phyloP scores from a whole-genome alignment of 92 coral and sea anemone species.

The Epizoanthus rinbou region DNA sequence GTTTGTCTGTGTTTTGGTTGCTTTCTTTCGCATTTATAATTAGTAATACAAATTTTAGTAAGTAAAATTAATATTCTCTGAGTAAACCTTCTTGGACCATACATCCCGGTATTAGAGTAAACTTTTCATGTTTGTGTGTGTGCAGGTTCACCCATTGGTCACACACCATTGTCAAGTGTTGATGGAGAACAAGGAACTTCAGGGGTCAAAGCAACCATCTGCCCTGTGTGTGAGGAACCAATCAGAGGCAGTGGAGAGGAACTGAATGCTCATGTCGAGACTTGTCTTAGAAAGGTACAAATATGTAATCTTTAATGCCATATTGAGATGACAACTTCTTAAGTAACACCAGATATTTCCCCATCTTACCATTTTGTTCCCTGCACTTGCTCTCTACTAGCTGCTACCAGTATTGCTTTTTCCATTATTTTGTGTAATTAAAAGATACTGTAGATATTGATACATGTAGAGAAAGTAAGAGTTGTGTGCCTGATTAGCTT shows the following conservation, averaged over 20 bases:
- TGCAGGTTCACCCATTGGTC: conserved; percentile 77
- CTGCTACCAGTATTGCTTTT: no score
- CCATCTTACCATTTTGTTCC: no score
- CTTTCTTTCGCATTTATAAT: no score
- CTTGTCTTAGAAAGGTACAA: conserved; percentile 93
- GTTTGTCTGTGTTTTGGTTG: no score
- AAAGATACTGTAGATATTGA: no score
- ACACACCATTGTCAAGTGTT: conserved; percentile 62
- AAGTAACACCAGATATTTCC: no score
- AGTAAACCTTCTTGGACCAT: background rate
- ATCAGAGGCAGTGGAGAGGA: conserved; percentile 87
- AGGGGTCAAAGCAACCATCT: conserved; percentile 71
- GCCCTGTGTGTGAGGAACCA: conserved; percentile 86
- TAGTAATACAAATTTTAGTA: no score
- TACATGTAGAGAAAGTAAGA: no score
- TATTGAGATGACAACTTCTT: background rate
- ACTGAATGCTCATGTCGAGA: conserved; percentile 83
- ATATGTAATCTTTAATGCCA: background rate
- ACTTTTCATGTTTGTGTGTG: background rate
- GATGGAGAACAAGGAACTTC: conserved; percentile 80
- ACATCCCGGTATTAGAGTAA: background rate
- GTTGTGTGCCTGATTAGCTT: no score
- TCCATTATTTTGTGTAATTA: no score
- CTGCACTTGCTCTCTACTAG: no score
- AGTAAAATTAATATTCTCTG: background rate